Evolutionary conservation across 2,113 vertebrate species (phyloP).

Genomic region (Cheilinus undulatus): DNA sequence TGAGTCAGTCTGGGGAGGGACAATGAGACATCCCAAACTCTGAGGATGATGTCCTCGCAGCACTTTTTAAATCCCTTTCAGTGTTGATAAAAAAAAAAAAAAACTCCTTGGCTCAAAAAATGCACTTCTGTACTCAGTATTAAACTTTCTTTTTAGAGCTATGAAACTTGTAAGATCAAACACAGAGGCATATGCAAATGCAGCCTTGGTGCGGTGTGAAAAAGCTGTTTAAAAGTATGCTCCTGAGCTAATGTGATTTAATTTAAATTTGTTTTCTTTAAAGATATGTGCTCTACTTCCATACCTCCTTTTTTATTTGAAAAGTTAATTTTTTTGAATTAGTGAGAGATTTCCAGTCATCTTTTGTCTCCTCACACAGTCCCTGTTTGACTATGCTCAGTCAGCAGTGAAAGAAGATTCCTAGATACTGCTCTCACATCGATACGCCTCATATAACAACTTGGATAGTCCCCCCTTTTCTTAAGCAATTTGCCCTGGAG

Average conservation of each 20-base stretch:
- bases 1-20: constrained; percentile 30
- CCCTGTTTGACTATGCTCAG: constrained; percentile 39
- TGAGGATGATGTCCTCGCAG: constrained; percentile 33
- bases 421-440: constrained; percentile 39
- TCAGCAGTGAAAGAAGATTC: constrained; percentile 33
- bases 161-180: not conserved
- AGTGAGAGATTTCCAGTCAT: not conserved
- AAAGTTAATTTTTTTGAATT: not conserved
- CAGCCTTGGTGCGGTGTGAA: not conserved
- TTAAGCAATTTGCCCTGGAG: constrained; percentile 46
- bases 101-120: constrained; percentile 16
- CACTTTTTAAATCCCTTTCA: constrained; percentile 12
- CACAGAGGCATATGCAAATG: not conserved
- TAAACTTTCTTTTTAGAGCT: not conserved
- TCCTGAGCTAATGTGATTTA: not conserved
- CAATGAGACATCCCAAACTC: constrained; percentile 13
- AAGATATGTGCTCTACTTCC: not conserved
- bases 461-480: constrained; percentile 31
- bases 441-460: constrained; percentile 46
- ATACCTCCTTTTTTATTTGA: not conserved
- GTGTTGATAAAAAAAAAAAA: not conserved
- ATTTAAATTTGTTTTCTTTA: not conserved
- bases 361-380: not conserved
- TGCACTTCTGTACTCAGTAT: not conserved
- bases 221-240: not conserved